Percentiles rank a stretch among this genome's conserved stretches.
Conservation (phyloP, 2,113 vertebrate species). For the Morone saxatilis region DNA sequence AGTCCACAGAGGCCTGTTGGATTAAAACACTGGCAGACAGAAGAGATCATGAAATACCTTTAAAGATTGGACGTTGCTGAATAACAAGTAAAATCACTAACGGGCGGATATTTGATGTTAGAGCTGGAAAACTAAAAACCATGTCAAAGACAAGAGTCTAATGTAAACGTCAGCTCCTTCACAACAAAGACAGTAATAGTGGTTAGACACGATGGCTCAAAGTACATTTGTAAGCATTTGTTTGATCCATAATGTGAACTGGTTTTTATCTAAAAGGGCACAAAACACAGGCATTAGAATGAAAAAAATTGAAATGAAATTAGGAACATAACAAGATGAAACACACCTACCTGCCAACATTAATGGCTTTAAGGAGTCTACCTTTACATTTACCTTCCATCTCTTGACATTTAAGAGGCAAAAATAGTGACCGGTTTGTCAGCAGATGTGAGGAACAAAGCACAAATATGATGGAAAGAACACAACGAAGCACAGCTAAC, state of each 20-base stretch:
- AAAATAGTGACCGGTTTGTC: not conserved
- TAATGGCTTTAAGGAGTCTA: not conserved
- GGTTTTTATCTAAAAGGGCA: not conserved
- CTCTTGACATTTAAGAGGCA: not conserved
- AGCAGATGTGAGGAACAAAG: not conserved
- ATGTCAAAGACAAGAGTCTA: not conserved
- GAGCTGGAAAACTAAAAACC: not conserved
- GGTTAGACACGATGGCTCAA: not conserved
- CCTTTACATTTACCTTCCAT: not conserved
- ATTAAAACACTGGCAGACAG: not conserved
- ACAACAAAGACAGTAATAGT: not conserved
- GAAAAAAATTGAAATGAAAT: not conserved
- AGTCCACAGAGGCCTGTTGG: not conserved
- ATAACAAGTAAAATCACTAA: not conserved
- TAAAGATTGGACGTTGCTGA: not conserved
- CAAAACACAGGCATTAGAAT: not conserved
- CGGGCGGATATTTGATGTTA: not conserved
- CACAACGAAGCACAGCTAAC: not conserved
- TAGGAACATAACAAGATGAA: not conserved
- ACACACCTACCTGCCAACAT: not conserved
- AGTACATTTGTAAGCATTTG: not conserved
- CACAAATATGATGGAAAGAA: conserved; percentile 1
- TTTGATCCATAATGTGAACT: not conserved
- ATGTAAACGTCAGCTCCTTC: not conserved
- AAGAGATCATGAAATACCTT: not conserved